Conservation (phyloP, 2,888 invertebrate genomes). For the Ophioninae sp. region DNA sequence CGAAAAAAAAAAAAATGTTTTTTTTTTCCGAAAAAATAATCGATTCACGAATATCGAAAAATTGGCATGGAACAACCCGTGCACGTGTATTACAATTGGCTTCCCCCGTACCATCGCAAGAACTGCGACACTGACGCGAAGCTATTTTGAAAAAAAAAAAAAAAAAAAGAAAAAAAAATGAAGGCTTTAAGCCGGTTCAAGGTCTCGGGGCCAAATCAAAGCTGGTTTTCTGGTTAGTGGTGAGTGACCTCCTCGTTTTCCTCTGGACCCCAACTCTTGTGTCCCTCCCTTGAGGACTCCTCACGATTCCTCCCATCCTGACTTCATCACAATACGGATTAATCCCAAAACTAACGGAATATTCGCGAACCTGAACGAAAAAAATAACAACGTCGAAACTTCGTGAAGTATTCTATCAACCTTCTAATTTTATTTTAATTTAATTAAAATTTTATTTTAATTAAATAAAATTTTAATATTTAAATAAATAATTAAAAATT, state of each 20-base stretch:
- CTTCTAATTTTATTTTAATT: too few species aligned
- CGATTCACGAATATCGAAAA: background rate
- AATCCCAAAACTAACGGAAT: conserved; percentile 34
- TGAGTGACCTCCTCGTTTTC: conserved; percentile 71
- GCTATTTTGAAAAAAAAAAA: conserved; percentile 37
- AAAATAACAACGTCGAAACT: background rate
- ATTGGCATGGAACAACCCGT: conserved; percentile 8
- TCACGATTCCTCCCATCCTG: conserved; percentile 33
- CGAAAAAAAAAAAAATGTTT: background rate
- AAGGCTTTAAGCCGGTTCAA: conserved; percentile 70
- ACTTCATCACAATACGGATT: conserved; percentile 29
- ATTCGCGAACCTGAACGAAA: conserved; percentile 8
- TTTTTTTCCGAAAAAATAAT: background rate
- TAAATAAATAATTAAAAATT: too few species aligned
- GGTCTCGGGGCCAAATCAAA: conserved; percentile 69
- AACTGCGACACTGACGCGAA: conserved; percentile 44
- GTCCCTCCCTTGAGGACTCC: background rate
- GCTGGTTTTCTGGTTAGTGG: conserved; percentile 69
- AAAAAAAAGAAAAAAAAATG: conserved; percentile 41
- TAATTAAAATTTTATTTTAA: too few species aligned
- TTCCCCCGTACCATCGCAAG: conserved; percentile 8
- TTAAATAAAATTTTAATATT: too few species aligned
- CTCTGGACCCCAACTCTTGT: conserved; percentile 15
- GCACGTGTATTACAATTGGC: conserved; percentile 20
- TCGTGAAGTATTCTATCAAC: too few species aligned